A percentile compares a stretch with the other conserved stretches of the same genome.
Evolutionary conservation across 2,113 vertebrate species (phyloP).

Genomic region (Dolichallabes microphthalmus): DNA sequence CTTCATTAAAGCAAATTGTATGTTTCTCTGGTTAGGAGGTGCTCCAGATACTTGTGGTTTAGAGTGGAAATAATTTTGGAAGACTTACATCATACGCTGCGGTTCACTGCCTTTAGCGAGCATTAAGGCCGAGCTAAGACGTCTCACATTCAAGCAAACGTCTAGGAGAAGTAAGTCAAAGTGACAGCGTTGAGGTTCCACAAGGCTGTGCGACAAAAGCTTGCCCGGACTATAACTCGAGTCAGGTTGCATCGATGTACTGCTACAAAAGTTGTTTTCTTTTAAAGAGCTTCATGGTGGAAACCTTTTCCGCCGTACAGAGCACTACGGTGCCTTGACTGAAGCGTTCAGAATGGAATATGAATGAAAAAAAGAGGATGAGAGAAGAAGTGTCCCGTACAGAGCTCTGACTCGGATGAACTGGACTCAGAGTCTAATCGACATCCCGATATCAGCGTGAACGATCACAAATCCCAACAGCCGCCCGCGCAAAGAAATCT

Average conservation of each 20-base stretch:
- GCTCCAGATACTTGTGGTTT: conserved; percentile 10
- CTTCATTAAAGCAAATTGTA: conserved; percentile 35
- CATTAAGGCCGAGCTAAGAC: background rate
- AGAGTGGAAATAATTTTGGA: conserved; percentile 18
- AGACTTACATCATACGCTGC: conserved; percentile 7
- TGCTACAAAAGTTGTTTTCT: no score
- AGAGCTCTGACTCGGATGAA: background rate
- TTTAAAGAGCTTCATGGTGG: background rate
- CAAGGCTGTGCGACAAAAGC: background rate
- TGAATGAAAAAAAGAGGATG: no score
- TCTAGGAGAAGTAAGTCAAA: background rate
- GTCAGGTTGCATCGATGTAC: background rate
- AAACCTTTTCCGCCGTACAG: background rate
- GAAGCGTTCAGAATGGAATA: background rate
- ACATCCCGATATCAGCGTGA: background rate
- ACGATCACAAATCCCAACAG: background rate
- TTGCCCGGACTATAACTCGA: background rate
- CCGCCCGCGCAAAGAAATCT: background rate
- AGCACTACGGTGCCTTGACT: background rate
- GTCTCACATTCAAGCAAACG: background rate
- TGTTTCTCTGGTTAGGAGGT: conserved; percentile 20
- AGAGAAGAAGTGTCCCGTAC: background rate
- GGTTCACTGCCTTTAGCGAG: background rate
- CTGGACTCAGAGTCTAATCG: background rate
- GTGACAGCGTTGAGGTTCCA: background rate